Evolutionary conservation across 2,113 vertebrate species (phyloP).

Genomic region (Phrynosoma blainvillii): DNA sequence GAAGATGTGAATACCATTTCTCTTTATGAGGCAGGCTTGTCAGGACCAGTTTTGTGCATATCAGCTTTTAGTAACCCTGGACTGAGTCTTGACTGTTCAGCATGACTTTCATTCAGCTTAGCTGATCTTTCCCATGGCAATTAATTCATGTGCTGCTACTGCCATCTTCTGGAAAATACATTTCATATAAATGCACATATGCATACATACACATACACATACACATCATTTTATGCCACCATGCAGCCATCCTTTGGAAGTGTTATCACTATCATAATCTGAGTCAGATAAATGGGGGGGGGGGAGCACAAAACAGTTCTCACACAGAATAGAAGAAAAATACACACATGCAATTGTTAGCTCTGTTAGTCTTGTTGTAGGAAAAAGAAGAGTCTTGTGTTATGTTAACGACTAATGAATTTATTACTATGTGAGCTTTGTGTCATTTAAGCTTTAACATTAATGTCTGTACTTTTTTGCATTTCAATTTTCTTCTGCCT

Average conservation of each 20-base stretch:
- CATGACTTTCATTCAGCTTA: constrained; percentile 13
- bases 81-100: constrained; percentile 32
- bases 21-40: constrained; percentile 45
- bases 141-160: constrained; percentile 58
- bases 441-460: background rate
- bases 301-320: background rate
- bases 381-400: background rate
- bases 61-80: constrained; percentile 50
- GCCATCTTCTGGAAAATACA: constrained; percentile 71
- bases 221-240: too few relatives aligned
- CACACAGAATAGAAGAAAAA: background rate
- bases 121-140: background rate
- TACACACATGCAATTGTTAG: background rate
- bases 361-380: background rate
- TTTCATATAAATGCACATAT: too few relatives aligned
- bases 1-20: constrained; percentile 36
- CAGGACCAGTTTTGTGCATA: constrained; percentile 53
- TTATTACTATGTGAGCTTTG: background rate
- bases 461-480: background rate
- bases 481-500: background rate
- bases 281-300: background rate
- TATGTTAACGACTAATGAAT: background rate
- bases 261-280: background rate
- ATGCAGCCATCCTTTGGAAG: background rate
- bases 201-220: too few relatives aligned